Base-by-base conservation (phyloP, 2,888 invertebrate species). In the Glyphotaelius pellucidus region DNA sequence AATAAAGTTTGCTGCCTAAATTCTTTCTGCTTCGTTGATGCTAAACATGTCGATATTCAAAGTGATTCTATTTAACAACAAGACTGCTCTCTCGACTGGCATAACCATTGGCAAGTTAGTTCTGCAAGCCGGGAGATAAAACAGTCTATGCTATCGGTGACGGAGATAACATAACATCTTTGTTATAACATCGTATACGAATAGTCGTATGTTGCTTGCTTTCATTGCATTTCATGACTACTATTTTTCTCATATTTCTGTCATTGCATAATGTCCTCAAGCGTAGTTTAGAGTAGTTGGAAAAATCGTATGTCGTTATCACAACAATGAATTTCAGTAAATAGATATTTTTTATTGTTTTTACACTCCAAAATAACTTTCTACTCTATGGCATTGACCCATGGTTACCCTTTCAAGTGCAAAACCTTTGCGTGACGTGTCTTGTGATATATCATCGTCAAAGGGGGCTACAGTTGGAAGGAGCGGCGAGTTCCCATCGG, bases 401-500 rank as follows among this genome's bases (percentile, higher is more conserved):
- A 9, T 83, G 83, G 83, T 83, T 35, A 83, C 83, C 32, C 83
- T 32, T 83, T 31, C 32, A 32, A 67, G 52, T 67, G 19, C 25
- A 19, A 67, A 67, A 25, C 52, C 52, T 67, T 67, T 83, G 83
- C 83, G 83, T 83, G 83, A 83, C 83, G 83, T 30, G 83, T 83
- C 83, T 83, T 35, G 52, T 67, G 52, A 67, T 67, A 67, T 67
- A 67, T 67, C 52, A 67, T 67, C 52, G 52, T 67, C 52, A 67
- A 67, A 32, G 83, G 11, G 83, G 83, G 83, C 30, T 14, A 35
- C 83, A 83, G 30, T 83, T 83, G 31, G 83, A 9, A 15, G 83
- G 83, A 35, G 35, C 19, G n/a, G 85, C n/a, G 25, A 38, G 85
- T 85, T 85, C 85, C 85, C 85, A 85, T 85, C 42, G 85, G 85